Evolutionary conservation across 2,797 vertebrate genomes (phyloP).

Genomic region (Eleutherodactylus coqui): DNA sequence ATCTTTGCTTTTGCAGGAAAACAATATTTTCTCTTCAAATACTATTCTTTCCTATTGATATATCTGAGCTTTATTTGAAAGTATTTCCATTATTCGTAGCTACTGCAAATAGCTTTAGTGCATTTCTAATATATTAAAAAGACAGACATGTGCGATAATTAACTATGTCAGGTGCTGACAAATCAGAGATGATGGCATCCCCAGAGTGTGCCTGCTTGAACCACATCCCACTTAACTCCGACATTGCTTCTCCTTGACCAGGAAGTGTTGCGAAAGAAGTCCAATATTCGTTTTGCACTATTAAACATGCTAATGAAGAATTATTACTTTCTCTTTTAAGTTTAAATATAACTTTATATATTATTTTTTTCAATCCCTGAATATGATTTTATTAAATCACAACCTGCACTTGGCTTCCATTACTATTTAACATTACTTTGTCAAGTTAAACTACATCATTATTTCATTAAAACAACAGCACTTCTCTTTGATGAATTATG

Average conservation of each 20-base stretch:
- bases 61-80: background rate
- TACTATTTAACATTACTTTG: background rate
- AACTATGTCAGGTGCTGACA: conserved; percentile 57
- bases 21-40: background rate
- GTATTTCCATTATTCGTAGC: conserved; percentile 15
- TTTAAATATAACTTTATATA: conserved; percentile 13
- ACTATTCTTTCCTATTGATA: background rate
- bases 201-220: conserved; percentile 38
- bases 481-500: background rate
- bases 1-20: background rate
- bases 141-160: conserved; percentile 60
- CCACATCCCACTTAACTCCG: conserved; percentile 59
- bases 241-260: conserved; percentile 59
- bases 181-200: conserved; percentile 59
- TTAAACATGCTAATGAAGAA: conserved; percentile 32
- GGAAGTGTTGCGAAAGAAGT: conserved; percentile 28
- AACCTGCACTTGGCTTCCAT: background rate
- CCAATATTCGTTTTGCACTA: conserved; percentile 29
- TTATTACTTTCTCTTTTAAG: conserved; percentile 16
- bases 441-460: background rate
- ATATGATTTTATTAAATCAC: conserved; percentile 7
- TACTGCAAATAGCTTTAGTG: conserved; percentile 4
- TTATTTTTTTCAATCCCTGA: background rate
- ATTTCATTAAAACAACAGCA: background rate
- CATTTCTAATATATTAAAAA: conserved; percentile 34